Base-by-base conservation (phyloP, 2,797 vertebrate genomes). In the Sternotherus odoratus region DNA sequence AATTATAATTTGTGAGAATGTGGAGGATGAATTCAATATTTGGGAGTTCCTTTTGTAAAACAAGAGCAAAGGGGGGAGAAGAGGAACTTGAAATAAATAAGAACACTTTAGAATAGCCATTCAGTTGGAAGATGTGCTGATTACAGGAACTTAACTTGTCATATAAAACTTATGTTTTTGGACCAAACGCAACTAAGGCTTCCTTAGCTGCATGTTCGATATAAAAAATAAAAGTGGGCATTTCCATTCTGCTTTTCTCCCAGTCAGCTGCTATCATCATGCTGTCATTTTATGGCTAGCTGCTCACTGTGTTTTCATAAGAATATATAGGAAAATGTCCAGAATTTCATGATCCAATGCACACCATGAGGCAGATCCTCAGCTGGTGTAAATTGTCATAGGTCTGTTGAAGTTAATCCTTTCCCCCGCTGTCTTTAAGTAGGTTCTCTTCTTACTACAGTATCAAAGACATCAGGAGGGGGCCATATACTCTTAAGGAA, bases 321-420 rank as follows among this genome's bases (percentile, higher is more conserved):
- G 46, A 24, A 5, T n/a, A 7, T 10, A 23, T 36, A 12, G 10
- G 17, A 56, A 77, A 87, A 39, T 0, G 0, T 82, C 83, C 49
- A 48, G 72, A 21, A 30, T 79, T 17, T 54, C 66, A 15, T 79
- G 79, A 46, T n/a, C 63, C 28, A 89, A 79, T 86, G 6, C 23
- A 54, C 6, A 9, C 0, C 8, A 81, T 28, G 24, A 28, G 39
- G 56, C 26, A 77, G 49, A 75, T 69, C 15, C 33, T 1, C 54
- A 23, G 39, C 9, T 69, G 63, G n/a, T 10, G 69, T 19, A 39
- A 75, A 19, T 0, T 21, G 5, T 48, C 46, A 30, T 77, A 57
- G 21, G 3, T 87, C 36, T 46, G 4, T 63, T 72, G 69, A 89
- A 30, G 63, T 77, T 49, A n/a, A 2, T 54, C 6, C 53, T 43